phyloP scores from a whole-genome alignment of 2,888 invertebrate genomes.

The Listrodromus nycthemerus region DNA sequence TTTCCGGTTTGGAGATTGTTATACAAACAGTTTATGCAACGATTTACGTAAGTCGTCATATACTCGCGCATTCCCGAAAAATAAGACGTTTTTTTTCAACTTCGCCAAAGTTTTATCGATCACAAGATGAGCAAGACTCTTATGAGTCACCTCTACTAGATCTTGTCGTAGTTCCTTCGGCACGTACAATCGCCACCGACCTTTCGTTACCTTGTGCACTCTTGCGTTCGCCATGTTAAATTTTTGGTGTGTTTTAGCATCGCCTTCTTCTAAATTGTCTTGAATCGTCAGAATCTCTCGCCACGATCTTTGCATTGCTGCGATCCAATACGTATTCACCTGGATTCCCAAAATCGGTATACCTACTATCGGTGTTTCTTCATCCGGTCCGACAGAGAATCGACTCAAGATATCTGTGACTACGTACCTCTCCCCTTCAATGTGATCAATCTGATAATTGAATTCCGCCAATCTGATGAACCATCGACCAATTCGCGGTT shows the following conservation, averaged over 20 bases:
- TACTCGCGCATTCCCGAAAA: slow-evolving; percentile 66
- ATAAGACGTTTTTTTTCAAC: slow-evolving; percentile 62
- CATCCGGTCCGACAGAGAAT: slow-evolving; percentile 60
- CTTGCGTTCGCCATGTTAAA: slow-evolving; percentile 62
- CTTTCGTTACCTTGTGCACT: slow-evolving; percentile 63
- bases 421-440: slow-evolving; percentile 56
- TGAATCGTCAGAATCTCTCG: slow-evolving; percentile 56
- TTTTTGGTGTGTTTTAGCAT: slow-evolving; percentile 61
- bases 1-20: slow-evolving; percentile 58
- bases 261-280: slow-evolving; percentile 63
- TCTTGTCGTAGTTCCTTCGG: slow-evolving; percentile 51
- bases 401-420: slow-evolving; percentile 67
- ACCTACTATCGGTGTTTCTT: slow-evolving; percentile 55
- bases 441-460: slow-evolving; percentile 67
- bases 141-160: slow-evolving; percentile 58
- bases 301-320: slow-evolving; percentile 55
- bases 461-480: slow-evolving; percentile 63
- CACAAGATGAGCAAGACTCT: slow-evolving; percentile 58
- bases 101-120: slow-evolving; percentile 65
- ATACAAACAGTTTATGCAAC: slow-evolving; percentile 67
- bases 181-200: slow-evolving; percentile 54
- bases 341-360: slow-evolving; percentile 64
- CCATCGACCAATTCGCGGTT: slow-evolving; percentile 53
- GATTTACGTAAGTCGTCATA: slow-evolving; percentile 60
- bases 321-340: slow-evolving; percentile 61